A percentile compares a stretch with the other conserved stretches of the same genome.
phyloP scores from a whole-genome alignment of 2,888 invertebrate genomes.

The Polydrusus cervinus region DNA sequence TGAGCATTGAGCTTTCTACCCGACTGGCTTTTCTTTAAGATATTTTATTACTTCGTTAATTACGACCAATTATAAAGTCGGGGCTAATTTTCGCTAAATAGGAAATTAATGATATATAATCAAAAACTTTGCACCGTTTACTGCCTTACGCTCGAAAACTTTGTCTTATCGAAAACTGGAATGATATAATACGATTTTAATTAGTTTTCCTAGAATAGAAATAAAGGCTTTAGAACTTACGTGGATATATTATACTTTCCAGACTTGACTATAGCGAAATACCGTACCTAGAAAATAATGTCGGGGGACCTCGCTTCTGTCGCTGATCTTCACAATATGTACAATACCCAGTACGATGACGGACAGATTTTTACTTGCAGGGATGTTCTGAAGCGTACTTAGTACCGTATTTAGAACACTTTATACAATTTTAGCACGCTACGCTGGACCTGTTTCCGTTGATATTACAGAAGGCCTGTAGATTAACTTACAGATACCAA shows the following conservation, averaged over 20 bases:
- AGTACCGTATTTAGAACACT: too few relatives aligned
- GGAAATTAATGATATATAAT: conserved; percentile 67
- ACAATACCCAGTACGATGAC: too few relatives aligned
- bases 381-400: too few relatives aligned
- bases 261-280: background rate
- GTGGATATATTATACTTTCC: background rate
- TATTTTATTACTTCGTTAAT: conserved; percentile 67
- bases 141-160: conserved; percentile 43
- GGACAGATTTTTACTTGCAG: too few relatives aligned
- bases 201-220: conserved; percentile 42
- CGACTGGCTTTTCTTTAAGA: conserved; percentile 62
- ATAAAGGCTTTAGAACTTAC: conserved; percentile 17
- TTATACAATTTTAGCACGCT: too few relatives aligned
- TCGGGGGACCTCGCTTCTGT: too few relatives aligned
- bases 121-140: conserved; percentile 60
- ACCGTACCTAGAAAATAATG: too few relatives aligned
- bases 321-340: too few relatives aligned
- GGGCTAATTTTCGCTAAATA: conserved; percentile 62
- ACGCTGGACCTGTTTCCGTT: too few relatives aligned
- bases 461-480: too few relatives aligned
- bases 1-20: conserved; percentile 46
- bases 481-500: too few relatives aligned
- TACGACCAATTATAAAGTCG: conserved; percentile 64
- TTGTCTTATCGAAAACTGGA: conserved; percentile 30
- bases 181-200: conserved; percentile 53